Evolutionary conservation across 1,140 invertebrate species (phyloP).

Genomic region (Rhagoletis pomonella): DNA sequence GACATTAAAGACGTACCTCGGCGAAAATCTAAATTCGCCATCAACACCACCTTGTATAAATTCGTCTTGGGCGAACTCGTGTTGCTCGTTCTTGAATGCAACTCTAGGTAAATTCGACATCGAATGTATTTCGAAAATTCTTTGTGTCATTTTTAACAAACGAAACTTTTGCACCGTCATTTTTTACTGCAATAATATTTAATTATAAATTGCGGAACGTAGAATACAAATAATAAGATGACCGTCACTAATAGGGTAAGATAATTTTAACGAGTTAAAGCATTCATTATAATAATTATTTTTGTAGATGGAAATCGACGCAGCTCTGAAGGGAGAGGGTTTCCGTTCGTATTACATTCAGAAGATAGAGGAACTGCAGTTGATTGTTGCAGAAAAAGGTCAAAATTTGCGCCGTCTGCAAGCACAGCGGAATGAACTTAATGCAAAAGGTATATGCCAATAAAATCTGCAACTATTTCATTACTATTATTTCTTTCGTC

Average conservation of each 20-base stretch:
- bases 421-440: constrained; percentile 99
- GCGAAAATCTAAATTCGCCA: too few species aligned
- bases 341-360: constrained; percentile 96
- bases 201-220: not conserved
- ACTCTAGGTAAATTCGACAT: constrained; percentile 3
- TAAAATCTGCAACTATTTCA: not conserved
- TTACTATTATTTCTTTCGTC: constrained; percentile 40
- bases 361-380: constrained; percentile 97
- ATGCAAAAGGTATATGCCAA: constrained; percentile 90
- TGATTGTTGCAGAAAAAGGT: constrained; percentile 97
- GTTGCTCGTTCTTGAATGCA: not conserved
- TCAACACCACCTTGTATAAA: too few species aligned
- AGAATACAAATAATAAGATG: constrained; percentile 58
- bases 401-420: constrained; percentile 98
- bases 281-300: not conserved
- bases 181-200: not conserved
- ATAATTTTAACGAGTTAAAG: not conserved
- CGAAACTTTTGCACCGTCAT: constrained; percentile 41
- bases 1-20: too few species aligned
- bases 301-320: constrained; percentile 90
- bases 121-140: not conserved
- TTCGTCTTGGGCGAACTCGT: too few species aligned
- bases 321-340: constrained; percentile 84
- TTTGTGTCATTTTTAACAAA: not conserved
- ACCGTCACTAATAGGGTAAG: constrained; percentile 69